phyloP scores from a whole-genome alignment of 2,888 invertebrate genomes.

The Timandra comae region DNA sequence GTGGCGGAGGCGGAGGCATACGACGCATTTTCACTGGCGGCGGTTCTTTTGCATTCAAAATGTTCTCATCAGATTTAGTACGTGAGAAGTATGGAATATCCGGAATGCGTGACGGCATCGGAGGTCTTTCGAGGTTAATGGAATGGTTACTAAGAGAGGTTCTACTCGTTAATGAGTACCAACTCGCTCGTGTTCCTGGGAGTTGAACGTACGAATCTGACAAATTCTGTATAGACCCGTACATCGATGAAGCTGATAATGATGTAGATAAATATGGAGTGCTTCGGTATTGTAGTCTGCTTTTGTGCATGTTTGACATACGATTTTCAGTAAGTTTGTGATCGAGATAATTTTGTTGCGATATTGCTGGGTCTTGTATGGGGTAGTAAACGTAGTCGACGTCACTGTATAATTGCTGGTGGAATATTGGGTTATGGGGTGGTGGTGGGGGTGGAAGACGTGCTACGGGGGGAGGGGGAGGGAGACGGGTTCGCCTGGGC shows the following conservation, averaged over 20 bases:
- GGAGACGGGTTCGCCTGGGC: conserved; percentile 78
- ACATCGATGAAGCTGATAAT: conserved; percentile 81
- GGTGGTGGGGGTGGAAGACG: conserved; percentile 83
- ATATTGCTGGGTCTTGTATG: conserved; percentile 90
- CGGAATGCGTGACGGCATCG: conserved; percentile 76
- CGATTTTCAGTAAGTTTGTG: conserved; percentile 88
- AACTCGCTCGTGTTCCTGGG: conserved; percentile 77
- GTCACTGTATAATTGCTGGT: conserved; percentile 92
- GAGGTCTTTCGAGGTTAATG: conserved; percentile 81
- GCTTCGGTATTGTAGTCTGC: conserved; percentile 86
- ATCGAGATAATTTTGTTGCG: conserved; percentile 93
- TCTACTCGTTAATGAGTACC: conserved; percentile 78
- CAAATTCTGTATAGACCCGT: conserved; percentile 88
- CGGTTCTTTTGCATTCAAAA: conserved; percentile 78
- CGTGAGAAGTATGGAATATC: conserved; percentile 77
- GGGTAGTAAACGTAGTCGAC: conserved; percentile 95
- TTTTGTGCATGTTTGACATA: conserved; percentile 79
- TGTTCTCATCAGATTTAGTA: conserved; percentile 88
- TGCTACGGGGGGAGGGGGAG: conserved; percentile 81
- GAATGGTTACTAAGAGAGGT: conserved; percentile 79
- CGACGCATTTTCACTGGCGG: conserved; percentile 69
- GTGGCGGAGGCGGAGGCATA: conserved; percentile 75
- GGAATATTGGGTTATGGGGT: conserved; percentile 90
- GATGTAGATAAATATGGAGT: conserved; percentile 86
- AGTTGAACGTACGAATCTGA: conserved; percentile 85